Conservation (phyloP, 2,888 invertebrate species). For the Nomada goodeniana region DNA sequence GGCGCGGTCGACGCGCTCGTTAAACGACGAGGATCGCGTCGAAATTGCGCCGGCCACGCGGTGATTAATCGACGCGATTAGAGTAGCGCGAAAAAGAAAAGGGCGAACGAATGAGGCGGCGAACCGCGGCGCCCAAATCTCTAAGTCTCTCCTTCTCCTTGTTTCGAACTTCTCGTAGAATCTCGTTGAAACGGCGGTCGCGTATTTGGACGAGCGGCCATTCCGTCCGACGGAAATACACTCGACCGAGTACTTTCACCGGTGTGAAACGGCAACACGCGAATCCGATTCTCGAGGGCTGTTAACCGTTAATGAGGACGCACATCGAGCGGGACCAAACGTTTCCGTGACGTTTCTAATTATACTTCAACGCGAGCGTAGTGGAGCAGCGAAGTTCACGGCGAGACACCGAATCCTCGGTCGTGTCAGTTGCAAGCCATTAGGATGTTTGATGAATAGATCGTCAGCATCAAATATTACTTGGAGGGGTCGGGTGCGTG, state of each 20-base stretch:
- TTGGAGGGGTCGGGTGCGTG: too few species aligned
- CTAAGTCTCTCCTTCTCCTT: not conserved
- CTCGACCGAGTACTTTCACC: not conserved
- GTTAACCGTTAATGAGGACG: slow-evolving; percentile 21
- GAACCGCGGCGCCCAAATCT: not conserved
- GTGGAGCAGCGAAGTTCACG: not conserved
- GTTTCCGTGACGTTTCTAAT: not conserved
- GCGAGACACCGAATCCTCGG: not conserved
- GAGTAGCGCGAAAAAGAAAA: not conserved
- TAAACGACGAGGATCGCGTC: slow-evolving; percentile 31
- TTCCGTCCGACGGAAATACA: not conserved
- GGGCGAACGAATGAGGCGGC: not conserved
- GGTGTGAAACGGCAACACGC: not conserved
- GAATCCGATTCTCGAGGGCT: not conserved
- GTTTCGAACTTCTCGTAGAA: slow-evolving; percentile 1
- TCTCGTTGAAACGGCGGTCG: not conserved
- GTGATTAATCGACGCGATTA: slow-evolving; percentile 34
- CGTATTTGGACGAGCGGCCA: slow-evolving; percentile 8
- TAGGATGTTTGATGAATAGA: slow-evolving; percentile 4
- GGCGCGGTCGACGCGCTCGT: slow-evolving; percentile 21
- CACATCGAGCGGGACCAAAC: slow-evolving; percentile 19
- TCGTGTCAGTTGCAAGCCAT: not conserved
- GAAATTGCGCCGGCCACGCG: slow-evolving; percentile 26
- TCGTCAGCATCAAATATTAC: not conserved
- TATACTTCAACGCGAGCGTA: not conserved